Conservation (phyloP, 1,140 invertebrate genomes). For the Lerema accius region DNA sequence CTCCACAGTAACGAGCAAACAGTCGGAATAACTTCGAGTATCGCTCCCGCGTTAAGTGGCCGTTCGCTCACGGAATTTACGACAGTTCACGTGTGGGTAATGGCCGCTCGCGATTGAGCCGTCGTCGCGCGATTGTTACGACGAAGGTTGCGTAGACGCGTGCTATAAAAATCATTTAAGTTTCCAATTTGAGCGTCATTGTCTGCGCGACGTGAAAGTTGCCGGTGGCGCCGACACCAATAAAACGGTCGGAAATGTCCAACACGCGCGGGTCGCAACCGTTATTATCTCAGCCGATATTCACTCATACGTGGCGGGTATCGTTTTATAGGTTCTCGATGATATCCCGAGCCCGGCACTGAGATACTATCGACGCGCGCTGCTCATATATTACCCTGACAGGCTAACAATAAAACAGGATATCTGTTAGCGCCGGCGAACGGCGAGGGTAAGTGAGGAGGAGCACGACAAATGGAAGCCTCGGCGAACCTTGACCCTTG, state of each 20-base stretch:
- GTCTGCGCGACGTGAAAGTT: constrained; percentile 77
- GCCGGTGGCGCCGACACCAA: constrained; percentile 77
- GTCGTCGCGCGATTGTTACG: constrained; percentile 52
- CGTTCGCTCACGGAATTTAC: constrained; percentile 62
- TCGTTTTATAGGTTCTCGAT: constrained; percentile 53
- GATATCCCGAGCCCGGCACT: constrained; percentile 50
- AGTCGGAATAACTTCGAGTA: constrained; percentile 67
- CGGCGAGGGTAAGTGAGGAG: constrained; percentile 46
- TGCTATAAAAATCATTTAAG: constrained; percentile 76
- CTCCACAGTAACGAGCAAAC: constrained; percentile 75
- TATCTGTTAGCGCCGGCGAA: constrained; percentile 64
- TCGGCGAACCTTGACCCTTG: constrained; percentile 51
- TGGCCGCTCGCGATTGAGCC: constrained; percentile 56
- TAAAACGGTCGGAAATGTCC: constrained; percentile 63
- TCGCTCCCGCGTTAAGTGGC: constrained; percentile 74
- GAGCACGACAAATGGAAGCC: constrained; percentile 64
- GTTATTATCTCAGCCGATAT: constrained; percentile 56
- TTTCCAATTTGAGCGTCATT: constrained; percentile 77
- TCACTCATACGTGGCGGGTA: constrained; percentile 52
- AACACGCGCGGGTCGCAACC: constrained; percentile 54
- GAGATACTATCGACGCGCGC: constrained; percentile 60
- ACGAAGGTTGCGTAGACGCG: constrained; percentile 45
- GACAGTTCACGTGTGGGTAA: constrained; percentile 62
- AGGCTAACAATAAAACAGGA: constrained; percentile 70
- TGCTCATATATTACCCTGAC: constrained; percentile 71